phyloP scores from a whole-genome alignment of 92 coral and sea anemone genomes.

The Umimayanthus kanabou region DNA sequence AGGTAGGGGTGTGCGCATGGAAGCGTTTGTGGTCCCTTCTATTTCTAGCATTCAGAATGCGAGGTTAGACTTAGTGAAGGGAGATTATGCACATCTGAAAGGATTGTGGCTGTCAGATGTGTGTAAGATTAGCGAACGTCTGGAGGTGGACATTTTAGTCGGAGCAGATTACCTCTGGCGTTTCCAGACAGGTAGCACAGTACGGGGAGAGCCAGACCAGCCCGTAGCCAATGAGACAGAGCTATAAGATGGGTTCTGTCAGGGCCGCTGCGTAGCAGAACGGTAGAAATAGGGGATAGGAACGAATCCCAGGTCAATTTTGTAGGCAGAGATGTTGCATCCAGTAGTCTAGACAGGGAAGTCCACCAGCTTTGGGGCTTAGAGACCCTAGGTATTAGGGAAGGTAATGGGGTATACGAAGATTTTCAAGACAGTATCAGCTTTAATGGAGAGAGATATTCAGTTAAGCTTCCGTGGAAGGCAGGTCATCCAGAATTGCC shows the following conservation, averaged over 20 bases:
- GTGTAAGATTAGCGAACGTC: constrained; percentile 40
- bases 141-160: constrained; percentile 40
- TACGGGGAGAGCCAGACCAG: constrained; percentile 24
- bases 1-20: constrained; percentile 17
- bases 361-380: constrained; percentile 47
- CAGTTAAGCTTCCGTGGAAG: constrained; percentile 17
- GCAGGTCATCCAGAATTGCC: too few relatives aligned
- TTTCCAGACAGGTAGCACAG: constrained; percentile 14
- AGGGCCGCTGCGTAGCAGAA: background rate
- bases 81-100: constrained; percentile 47
- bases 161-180: constrained; percentile 24
- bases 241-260: background rate
- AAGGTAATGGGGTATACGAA: constrained; percentile 43
- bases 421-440: constrained; percentile 38
- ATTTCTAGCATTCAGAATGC: constrained; percentile 54
- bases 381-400: constrained; percentile 49
- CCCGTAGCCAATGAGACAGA: constrained; percentile 9
- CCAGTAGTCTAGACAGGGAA: constrained; percentile 18
- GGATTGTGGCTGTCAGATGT: constrained; percentile 61
- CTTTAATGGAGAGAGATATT: constrained; percentile 43
- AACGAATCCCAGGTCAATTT: too few relatives aligned
- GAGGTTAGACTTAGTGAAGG: constrained; percentile 46
- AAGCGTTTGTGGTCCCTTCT: constrained; percentile 65
- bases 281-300: background rate
- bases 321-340: background rate